Percentiles rank a stretch among this genome's conserved stretches.
phyloP scores from a whole-genome alignment of 2,797 vertebrate species.

The Gallinago nigripennis region DNA sequence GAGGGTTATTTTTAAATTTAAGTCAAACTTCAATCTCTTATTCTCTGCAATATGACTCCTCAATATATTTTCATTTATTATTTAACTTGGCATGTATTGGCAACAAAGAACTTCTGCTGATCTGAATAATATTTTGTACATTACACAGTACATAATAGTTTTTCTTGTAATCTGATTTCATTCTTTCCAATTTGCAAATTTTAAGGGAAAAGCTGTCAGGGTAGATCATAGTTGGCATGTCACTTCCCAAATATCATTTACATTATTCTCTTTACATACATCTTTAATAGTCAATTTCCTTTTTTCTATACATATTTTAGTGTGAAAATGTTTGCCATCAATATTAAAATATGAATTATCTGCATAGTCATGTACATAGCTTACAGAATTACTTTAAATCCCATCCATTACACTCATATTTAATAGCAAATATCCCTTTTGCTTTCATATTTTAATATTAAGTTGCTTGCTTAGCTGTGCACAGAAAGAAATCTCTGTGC shows the following conservation, averaged over 20 bases:
- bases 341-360: conserved; percentile 68
- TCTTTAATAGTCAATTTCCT: conserved; percentile 59
- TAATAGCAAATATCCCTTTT: conserved; percentile 7
- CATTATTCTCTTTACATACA: conserved; percentile 50
- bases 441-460: conserved; percentile 35
- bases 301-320: conserved; percentile 65
- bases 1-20: background rate
- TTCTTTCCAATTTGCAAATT: conserved; percentile 32
- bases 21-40: background rate
- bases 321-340: conserved; percentile 65
- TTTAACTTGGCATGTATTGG: conserved; percentile 16
- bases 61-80: conserved; percentile 33
- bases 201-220: conserved; percentile 26
- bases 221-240: conserved; percentile 14
- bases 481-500: background rate
- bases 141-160: background rate
- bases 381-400: conserved; percentile 47
- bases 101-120: background rate
- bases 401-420: conserved; percentile 40
- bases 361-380: background rate
- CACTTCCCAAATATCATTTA: conserved; percentile 48
- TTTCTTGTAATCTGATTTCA: conserved; percentile 41
- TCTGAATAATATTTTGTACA: background rate
- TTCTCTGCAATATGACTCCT: background rate
- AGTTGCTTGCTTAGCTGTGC: background rate